Evolutionary conservation across 2,797 vertebrate species (phyloP).

Genomic region (Etheostoma perlongum): DNA sequence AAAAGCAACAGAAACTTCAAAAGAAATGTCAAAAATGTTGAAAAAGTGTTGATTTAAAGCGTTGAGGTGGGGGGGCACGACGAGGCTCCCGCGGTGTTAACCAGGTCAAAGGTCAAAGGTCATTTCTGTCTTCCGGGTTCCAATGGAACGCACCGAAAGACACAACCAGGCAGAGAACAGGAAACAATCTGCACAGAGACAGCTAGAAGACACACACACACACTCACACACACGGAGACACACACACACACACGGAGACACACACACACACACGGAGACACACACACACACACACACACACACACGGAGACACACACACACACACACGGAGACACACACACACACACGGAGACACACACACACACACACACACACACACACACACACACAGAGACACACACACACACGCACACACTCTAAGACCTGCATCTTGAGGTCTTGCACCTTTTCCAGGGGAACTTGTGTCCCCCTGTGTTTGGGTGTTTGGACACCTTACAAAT

Average conservation of each 20-base stretch:
- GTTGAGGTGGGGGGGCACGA: too few relatives aligned
- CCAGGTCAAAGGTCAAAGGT: too few relatives aligned
- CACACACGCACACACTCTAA: slow-evolving; percentile 7
- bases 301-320: slow-evolving; percentile 22
- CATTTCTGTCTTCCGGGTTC: too few relatives aligned
- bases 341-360: slow-evolving; percentile 18
- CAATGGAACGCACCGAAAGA: too few relatives aligned
- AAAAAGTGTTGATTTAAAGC: too few relatives aligned
- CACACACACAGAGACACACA: slow-evolving; percentile 13
- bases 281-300: too few relatives aligned
- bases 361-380: not conserved
- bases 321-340: not conserved
- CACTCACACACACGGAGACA: not conserved
- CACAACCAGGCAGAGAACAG: not conserved
- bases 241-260: not conserved
- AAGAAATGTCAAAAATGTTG: too few relatives aligned
- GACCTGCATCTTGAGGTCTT: slow-evolving; percentile 53
- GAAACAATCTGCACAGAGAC: not conserved
- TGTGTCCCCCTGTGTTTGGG: slow-evolving; percentile 31
- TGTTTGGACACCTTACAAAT: slow-evolving; percentile 62
- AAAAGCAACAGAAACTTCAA: too few relatives aligned
- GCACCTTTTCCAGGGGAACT: slow-evolving; percentile 56
- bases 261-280: too few relatives aligned
- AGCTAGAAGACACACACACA: not conserved
- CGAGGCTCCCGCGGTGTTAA: too few relatives aligned